A percentile compares a stretch with the other conserved stretches of the same genome.
phyloP scores from a whole-genome alignment of 1,140 invertebrate species.

The Anastrepha ludens region DNA sequence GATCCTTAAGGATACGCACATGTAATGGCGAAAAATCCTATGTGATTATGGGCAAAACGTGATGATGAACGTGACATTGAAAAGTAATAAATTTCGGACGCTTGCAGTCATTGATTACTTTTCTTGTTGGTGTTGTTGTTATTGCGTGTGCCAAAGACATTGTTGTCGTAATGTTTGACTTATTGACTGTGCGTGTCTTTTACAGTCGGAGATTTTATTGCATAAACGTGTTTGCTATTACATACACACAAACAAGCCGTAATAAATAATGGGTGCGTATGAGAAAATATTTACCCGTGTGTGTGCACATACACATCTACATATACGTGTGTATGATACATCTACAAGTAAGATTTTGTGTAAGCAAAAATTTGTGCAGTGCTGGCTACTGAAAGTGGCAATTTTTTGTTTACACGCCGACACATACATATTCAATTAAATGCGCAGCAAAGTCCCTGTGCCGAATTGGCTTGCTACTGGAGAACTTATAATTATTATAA shows the following conservation, averaged over 20 bases:
- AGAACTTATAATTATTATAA: too few species aligned
- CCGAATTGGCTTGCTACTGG: too few species aligned
- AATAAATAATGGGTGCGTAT: too few species aligned
- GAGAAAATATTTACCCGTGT: background rate
- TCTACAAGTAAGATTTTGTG: background rate
- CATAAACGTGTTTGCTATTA: slow-evolving; percentile 24
- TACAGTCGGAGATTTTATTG: slow-evolving; percentile 35
- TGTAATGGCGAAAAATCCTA: slow-evolving; percentile 55
- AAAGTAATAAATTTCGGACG: slow-evolving; percentile 54
- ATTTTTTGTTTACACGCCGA: background rate
- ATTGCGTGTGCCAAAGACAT: background rate
- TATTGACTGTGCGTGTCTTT: slow-evolving; percentile 56
- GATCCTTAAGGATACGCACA: slow-evolving; percentile 12
- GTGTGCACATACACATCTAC: background rate
- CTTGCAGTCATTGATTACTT: background rate
- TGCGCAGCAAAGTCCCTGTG: background rate
- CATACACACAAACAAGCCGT: background rate
- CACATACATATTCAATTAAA: background rate
- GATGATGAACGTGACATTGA: slow-evolving; percentile 58
- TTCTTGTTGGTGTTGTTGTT: slow-evolving; percentile 29
- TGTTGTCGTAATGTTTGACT: slow-evolving; percentile 55
- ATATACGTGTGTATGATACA: background rate
- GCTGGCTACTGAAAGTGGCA: background rate
- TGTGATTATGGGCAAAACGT: slow-evolving; percentile 57
- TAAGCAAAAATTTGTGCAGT: background rate